Conservation (phyloP, 2,113 vertebrate genomes). For the Onychostruthus taczanowskii region DNA sequence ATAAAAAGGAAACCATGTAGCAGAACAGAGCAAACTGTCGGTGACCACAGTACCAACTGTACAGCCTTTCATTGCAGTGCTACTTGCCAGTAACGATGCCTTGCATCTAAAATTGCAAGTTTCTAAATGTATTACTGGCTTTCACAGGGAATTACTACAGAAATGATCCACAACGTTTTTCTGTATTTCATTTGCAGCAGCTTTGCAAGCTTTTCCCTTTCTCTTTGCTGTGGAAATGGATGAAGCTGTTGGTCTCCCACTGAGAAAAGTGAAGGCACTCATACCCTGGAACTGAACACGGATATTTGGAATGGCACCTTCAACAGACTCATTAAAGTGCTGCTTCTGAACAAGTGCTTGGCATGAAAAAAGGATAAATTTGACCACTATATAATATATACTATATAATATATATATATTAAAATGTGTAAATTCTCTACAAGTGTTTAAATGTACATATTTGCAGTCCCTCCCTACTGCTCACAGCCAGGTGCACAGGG, state of each 20-base stretch:
- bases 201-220: neutral
- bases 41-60: slow-evolving; percentile 7
- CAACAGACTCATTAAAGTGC: neutral
- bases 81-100: neutral
- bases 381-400: neutral
- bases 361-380: neutral
- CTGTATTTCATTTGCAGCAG: neutral
- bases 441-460: neutral
- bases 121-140: slow-evolving; percentile 27
- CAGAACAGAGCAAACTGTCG: slow-evolving; percentile 30
- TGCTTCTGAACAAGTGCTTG: neutral
- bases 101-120: neutral
- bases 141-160: slow-evolving; percentile 18
- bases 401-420: fast-evolving
- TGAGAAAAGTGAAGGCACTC: neutral
- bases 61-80: slow-evolving; percentile 29
- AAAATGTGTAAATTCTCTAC: neutral
- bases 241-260: neutral
- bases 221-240: neutral
- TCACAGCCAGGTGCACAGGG: neutral
- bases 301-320: neutral
- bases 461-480: neutral
- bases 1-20: slow-evolving; percentile 24
- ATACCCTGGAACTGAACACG: neutral
- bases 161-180: neutral